Base-by-base conservation (phyloP, 2,888 invertebrate species). In the Abrostola triplasia region DNA sequence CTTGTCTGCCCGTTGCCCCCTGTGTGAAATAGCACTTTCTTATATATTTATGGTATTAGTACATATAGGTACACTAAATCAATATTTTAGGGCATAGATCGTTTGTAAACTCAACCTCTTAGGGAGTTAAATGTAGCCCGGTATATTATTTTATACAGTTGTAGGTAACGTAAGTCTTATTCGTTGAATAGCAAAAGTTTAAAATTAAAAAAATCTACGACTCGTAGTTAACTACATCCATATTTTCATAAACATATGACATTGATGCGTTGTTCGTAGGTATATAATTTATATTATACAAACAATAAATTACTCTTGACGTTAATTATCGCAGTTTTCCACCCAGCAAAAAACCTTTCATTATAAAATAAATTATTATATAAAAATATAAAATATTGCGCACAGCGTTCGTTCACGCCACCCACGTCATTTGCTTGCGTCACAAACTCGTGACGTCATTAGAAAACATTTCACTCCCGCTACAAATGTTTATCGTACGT, bases 381-480 rank as follows among this genome's bases (percentile, higher is more conserved):
- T 24, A 52, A 52, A 47, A 59, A 57, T 48, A 53, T 6, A 12
- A 40, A 59, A 57, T 41, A 57, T 58, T 41, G 35, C 37, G 12
- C 55, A 47, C 50, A 40, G 50, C 53, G 49, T 42, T 47, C 49
- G 36, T 56, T 67, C 61, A 37, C 52, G 49, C 49, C 36, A 64
- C 51, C 71, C 47, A 63, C 71, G 70, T 57, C 75, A 62, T 40
- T 67, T 49, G 49, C 36, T 53, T 64, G 60, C 68, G 68, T 61
- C 71, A 77, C 44, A 9, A 42, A 55, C 36, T 40, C 10, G 50
- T 68, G 78, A 77, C 71, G 76, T 71, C 75, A 68, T 59, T 62
- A 55, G 51, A 53, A 47, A 64, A 48, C 54, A 64, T 63, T 77
- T 67, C 52, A 49, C 24, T 51, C 44, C 13, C 48, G 50, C 35